Evolutionary conservation across 2,797 vertebrate genomes (phyloP).

Genomic region (Melanotaenia maccullochi): DNA sequence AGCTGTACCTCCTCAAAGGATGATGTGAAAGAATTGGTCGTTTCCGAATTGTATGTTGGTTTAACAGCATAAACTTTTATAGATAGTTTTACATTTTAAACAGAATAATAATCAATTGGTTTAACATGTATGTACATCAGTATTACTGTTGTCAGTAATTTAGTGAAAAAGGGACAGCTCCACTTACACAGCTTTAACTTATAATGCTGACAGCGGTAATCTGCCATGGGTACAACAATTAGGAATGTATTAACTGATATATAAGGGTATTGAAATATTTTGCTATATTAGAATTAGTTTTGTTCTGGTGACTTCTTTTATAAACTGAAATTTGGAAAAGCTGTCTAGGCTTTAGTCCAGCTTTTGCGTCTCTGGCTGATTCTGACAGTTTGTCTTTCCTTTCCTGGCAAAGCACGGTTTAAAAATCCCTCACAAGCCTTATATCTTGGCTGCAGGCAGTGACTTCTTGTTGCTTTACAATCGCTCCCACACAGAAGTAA

Average conservation of each 20-base stretch:
- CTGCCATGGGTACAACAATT: background rate
- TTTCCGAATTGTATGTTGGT: background rate
- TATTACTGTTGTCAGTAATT: background rate
- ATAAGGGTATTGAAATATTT: background rate
- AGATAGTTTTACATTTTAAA: no score
- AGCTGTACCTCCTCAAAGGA: background rate
- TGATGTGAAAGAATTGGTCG: background rate
- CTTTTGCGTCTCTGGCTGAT: constrained; percentile 1
- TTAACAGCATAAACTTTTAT: background rate
- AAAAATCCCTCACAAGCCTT: constrained; percentile 2
- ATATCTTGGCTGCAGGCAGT: background rate
- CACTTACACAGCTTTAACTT: background rate
- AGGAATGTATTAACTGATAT: background rate
- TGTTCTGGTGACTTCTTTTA: background rate
- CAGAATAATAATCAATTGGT: no score
- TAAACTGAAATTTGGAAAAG: background rate
- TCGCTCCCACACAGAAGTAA: background rate
- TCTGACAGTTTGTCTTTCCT: constrained; percentile 1
- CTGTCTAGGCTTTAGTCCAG: background rate
- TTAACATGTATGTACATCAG: no score
- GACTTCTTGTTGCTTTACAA: constrained; percentile 3
- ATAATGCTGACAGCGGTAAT: background rate
- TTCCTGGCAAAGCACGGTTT: background rate
- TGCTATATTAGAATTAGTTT: background rate
- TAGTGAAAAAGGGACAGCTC: background rate